Evolutionary conservation across 2,888 invertebrate genomes (phyloP).

Genomic region (Ctena decussata): DNA sequence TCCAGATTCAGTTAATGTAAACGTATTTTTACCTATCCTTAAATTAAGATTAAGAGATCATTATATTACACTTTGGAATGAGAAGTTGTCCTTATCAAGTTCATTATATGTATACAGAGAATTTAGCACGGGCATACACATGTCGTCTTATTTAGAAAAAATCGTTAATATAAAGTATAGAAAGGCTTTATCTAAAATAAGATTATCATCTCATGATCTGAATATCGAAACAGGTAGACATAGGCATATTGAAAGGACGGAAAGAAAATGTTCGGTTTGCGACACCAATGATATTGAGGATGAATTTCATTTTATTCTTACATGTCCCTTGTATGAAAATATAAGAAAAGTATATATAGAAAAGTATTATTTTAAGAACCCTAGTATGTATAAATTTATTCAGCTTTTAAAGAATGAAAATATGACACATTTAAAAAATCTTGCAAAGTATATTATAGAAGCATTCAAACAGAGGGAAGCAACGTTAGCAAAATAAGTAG

Average conservation of each 20-base stretch:
- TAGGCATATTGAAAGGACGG: background rate
- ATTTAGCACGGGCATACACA: background rate
- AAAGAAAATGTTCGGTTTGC: background rate
- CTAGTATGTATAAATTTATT: background rate
- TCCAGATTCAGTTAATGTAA: background rate
- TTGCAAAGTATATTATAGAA: background rate
- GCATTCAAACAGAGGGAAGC: background rate
- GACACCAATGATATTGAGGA: background rate
- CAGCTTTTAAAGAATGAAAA: background rate
- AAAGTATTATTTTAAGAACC: background rate
- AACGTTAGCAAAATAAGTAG: too few relatives aligned
- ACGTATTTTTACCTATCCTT: background rate
- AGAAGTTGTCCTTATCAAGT: background rate
- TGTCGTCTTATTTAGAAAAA: background rate
- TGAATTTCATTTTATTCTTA: background rate
- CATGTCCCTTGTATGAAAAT: background rate
- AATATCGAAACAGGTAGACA: background rate
- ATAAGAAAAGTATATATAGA: background rate
- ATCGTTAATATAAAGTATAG: background rate
- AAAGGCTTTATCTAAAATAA: background rate
- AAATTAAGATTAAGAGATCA: background rate
- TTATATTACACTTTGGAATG: background rate
- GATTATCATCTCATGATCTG: background rate
- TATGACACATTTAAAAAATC: background rate
- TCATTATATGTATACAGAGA: background rate